phyloP scores from a whole-genome alignment of 2,797 vertebrate species.

The Coilia nasus region DNA sequence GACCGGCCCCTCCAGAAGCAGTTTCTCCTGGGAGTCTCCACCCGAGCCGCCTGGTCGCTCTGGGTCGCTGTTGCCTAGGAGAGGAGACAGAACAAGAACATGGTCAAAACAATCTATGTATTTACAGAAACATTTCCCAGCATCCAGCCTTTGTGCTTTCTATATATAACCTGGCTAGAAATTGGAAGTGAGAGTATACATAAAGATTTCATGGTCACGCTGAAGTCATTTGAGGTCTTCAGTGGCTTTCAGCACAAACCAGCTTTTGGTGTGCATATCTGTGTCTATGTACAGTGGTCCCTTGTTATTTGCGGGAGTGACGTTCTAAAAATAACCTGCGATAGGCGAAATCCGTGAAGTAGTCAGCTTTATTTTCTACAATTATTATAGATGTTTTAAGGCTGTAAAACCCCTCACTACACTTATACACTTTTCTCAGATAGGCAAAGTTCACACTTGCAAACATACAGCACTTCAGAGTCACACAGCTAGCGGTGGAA shows the following conservation, averaged over 20 bases:
- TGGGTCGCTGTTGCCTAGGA: constrained; percentile 91
- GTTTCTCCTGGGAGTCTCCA: constrained; percentile 91
- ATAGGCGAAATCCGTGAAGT: too few species aligned
- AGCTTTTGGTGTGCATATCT: too few species aligned
- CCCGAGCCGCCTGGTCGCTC: constrained; percentile 78
- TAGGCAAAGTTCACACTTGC: too few species aligned
- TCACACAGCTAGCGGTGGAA: too few species aligned
- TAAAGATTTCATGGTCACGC: neutral
- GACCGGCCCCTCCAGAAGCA: constrained; percentile 85
- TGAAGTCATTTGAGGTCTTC: neutral
- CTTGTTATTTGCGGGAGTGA: too few species aligned
- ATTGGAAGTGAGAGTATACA: neutral
- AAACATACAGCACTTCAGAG: too few species aligned
- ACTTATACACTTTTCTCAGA: too few species aligned
- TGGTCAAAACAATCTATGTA: neutral
- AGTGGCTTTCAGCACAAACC: neutral
- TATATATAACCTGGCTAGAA: neutral
- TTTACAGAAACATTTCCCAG: neutral
- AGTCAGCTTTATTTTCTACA: too few species aligned
- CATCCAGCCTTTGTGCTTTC: neutral
- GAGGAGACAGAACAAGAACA: neutral
- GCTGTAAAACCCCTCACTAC: too few species aligned
- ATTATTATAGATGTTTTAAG: too few species aligned
- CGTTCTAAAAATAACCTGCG: too few species aligned
- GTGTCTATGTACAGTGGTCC: too few species aligned